A percentile compares a stretch with the other conserved stretches of the same genome.
These are phyloP conservation scores for Formica selysi DNA, from an alignment of 1,140 invertebrate genomes.

Conservation along the genomic window DNA sequence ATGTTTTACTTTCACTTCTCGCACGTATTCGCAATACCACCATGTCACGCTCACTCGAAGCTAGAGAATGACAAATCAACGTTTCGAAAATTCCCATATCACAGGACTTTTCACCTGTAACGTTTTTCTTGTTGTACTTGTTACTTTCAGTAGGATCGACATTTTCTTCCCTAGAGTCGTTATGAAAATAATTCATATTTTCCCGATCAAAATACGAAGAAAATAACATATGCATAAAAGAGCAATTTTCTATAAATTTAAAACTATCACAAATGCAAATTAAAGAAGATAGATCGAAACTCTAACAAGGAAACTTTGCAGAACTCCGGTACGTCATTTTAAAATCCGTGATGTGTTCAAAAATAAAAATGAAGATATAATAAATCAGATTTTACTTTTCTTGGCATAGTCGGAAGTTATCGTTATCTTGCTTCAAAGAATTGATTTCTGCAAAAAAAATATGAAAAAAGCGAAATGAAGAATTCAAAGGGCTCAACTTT, in stretches of 20 bases:
- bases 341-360: neutral
- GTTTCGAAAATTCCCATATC: neutral
- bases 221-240: neutral
- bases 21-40: neutral
- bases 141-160: neutral
- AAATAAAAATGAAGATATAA: neutral
- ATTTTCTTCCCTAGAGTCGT: neutral
- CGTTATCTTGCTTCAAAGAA: neutral
- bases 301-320: neutral
- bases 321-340: neutral
- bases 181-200: neutral
- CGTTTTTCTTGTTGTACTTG: neutral
- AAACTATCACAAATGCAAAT: constrained; percentile 1
- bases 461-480: neutral
- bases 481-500: neutral
- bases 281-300: neutral
- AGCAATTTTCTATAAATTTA: too few species aligned
- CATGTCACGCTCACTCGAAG: constrained; percentile 6
- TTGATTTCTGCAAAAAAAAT: constrained; percentile 5
- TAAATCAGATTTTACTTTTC: neutral
- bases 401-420: neutral
- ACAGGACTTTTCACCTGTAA: neutral
- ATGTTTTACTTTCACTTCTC: constrained; percentile 38
- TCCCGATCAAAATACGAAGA: neutral
- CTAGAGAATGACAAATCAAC: neutral